These are phyloP conservation scores for Luscinia luscinia DNA, from an alignment of 2,797 vertebrate genomes.

Conservation along the genomic window DNA sequence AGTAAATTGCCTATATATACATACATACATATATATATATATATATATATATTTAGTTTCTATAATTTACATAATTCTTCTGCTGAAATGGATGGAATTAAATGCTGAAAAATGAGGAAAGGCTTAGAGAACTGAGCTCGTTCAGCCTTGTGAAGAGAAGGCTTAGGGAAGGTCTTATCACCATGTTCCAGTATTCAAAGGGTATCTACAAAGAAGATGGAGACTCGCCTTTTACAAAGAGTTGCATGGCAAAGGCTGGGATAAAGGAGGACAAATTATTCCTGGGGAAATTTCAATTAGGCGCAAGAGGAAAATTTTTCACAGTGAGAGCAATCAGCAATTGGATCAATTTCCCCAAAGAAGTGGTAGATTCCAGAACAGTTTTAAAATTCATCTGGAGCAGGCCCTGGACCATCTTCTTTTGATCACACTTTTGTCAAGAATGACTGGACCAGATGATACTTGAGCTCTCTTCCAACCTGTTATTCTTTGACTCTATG, in stretches of 20 bases:
- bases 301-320: neutral
- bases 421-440: neutral
- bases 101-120: neutral
- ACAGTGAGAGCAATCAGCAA: neutral
- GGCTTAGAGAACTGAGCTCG: neutral
- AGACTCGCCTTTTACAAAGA: neutral
- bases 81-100: neutral
- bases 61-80: neutral
- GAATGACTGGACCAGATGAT: neutral
- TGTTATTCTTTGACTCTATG: neutral
- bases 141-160: neutral
- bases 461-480: neutral
- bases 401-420: neutral
- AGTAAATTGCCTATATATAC: neutral
- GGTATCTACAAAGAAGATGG: neutral
- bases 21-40: neutral
- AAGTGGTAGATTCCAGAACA: neutral
- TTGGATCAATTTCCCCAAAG: neutral
- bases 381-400: neutral
- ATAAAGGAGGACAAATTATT: neutral
- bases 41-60: neutral
- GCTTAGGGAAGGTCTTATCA: neutral
- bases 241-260: neutral
- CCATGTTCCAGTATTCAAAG: neutral
- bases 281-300: neutral